A percentile compares a stretch with the other conserved stretches of the same genome.
Evolutionary conservation across 2,797 vertebrate genomes (phyloP).

Genomic region (Acanthornis magna): DNA sequence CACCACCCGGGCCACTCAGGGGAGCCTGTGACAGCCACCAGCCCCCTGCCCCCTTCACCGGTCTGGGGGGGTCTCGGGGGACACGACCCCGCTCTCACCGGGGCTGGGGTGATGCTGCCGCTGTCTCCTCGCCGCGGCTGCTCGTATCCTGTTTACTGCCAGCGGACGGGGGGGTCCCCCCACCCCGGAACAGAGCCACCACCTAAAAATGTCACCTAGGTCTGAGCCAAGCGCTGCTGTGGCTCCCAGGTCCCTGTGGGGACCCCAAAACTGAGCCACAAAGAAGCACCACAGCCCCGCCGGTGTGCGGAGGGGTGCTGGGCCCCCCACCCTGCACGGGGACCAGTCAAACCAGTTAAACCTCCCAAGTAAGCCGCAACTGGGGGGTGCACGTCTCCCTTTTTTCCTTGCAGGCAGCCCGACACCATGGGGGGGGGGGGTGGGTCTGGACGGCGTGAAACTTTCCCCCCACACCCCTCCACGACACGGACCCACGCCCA

Average conservation of each 20-base stretch:
- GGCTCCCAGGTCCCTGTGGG: accelerated
- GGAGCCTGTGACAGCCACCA: background rate
- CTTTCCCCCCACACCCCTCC: background rate
- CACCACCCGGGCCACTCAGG: background rate
- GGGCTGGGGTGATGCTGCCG: background rate
- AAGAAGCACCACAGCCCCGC: background rate
- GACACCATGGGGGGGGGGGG: too few species aligned
- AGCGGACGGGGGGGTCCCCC: background rate
- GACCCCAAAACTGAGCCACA: background rate
- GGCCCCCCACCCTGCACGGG: background rate
- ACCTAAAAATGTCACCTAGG: background rate
- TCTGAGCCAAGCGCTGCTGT: background rate
- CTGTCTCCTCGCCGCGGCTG: background rate
- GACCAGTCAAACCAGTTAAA: conserved; percentile 25
- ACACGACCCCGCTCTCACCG: background rate
- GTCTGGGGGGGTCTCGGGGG: too few species aligned
- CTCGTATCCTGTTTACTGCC: conserved; percentile 2
- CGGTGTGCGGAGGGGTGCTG: background rate
- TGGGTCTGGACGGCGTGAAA: accelerated
- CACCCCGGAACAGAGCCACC: background rate
- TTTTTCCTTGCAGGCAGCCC: background rate
- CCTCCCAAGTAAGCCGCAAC: background rate
- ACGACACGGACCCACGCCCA: background rate
- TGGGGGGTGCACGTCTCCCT: background rate
- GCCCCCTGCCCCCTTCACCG: background rate